phyloP scores from a whole-genome alignment of 2,797 vertebrate species.

The Falco biarmicus region DNA sequence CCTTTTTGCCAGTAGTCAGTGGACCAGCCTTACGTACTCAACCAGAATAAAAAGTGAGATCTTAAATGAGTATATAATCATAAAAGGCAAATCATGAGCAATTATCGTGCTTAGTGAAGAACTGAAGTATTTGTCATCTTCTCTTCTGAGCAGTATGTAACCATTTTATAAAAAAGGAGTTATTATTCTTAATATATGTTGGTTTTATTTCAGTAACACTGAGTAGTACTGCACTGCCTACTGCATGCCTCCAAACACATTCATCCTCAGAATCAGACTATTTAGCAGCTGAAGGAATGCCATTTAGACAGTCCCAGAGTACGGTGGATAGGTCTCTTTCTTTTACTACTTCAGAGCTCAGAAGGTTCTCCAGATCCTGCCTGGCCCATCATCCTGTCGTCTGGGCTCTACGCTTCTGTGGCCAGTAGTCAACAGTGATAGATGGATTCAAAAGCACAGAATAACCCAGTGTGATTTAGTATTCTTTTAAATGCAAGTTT shows the following conservation, averaged over 20 bases:
- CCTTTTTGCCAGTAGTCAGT: not conserved
- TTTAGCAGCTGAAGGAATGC: not conserved
- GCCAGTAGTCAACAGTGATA: not conserved
- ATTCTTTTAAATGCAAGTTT: not conserved
- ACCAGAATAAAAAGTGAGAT: not conserved
- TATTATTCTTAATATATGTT: constrained; percentile 36
- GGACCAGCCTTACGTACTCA: constrained; percentile 6
- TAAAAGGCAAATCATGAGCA: constrained; percentile 15
- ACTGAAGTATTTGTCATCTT: not conserved
- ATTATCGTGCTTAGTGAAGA: constrained; percentile 16
- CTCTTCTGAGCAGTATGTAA: constrained; percentile 28
- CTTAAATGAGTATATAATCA: not conserved
- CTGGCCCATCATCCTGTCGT: not conserved
- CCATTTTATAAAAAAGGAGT: constrained; percentile 23
- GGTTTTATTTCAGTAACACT: constrained; percentile 6
- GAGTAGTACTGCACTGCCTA: not conserved
- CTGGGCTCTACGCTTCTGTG: not conserved
- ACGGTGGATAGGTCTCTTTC: not conserved
- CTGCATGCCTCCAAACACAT: not conserved
- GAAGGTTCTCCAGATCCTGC: not conserved
- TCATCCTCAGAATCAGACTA: not conserved
- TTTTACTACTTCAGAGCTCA: not conserved
- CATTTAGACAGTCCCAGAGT: not conserved
- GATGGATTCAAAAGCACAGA: not conserved
- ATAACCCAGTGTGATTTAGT: not conserved